Evolutionary conservation across 2,797 vertebrate species (phyloP), one percentile per base, ranked within the genome.

Genomic region (Periophthalmus magnuspinnatus): DNA sequence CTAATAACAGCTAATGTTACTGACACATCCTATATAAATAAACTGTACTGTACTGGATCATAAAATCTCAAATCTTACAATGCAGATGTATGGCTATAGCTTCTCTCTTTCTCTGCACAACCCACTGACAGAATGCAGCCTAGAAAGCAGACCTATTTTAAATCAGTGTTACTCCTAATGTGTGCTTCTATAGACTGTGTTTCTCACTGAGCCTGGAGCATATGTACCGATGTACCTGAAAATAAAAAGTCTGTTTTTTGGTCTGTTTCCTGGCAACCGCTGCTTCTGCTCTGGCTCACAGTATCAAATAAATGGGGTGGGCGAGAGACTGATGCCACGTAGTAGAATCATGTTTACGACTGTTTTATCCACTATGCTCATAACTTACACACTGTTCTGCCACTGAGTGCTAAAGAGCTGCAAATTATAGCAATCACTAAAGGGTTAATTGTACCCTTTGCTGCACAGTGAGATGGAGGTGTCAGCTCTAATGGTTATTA

Each of bases 311-410:
- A 45, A 45, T 45, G 41, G 41, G 41, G 41, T 45, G 13, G 80
- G 82, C 72, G 83, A 90, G 76, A 83, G 75, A 88, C 89, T 87
- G 83, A 86, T 85, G 76, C 81, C 0, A 48, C 77, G 80, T 90
- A 82, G 74, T 90, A 83, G 74, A 79, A 84, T 76, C 83, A 84
- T 84, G 79, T 45, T 45, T 45, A 45, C 41, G 41, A 45, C 11
- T 5, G 41, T 87, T 87, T 88, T 82, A 77, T 79, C 73, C 70
- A 68, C 77, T 69, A 70, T 71, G 6, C 45, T 71, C 72, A 60
- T 78, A 83, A 84, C 81, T 88, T 71, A 34, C 58, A 62, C 0
- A 1, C 70, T 11, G 64, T 70, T 78, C 62, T 34, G 69, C 9
- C 24, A 63, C 71, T 41, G 61, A 72, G 84, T 77, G 72, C 73